Base-by-base conservation (phyloP, 2,888 invertebrate species). In the Ethmia dodecea region DNA sequence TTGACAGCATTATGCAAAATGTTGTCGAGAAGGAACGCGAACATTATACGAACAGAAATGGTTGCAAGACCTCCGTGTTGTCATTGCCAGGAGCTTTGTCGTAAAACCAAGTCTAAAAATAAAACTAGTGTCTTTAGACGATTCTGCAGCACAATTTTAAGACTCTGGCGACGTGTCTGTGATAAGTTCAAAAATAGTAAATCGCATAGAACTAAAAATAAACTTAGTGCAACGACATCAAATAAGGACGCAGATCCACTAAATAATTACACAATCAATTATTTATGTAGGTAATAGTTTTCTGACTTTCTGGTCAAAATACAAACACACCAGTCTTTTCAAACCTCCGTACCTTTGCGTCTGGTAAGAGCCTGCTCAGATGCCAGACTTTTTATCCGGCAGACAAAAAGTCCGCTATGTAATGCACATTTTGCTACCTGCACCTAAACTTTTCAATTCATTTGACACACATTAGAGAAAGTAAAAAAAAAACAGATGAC, bases 261-360 rank as follows among this genome's bases (percentile, higher is more conserved):
- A 27, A 55, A 60, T 41, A 43, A 54, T 32, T 68, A 59, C 37
- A 60, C 64, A 13, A 42, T 43, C 27, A 45, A 38, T 43, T 79
- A 79, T 60, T 49, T 78, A 69, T 68, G 80, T 81, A 74, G 64
- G 80, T 80, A 74, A 70, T 66, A n/a, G n/a, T n/a, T n/a, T n/a
- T n/a, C n/a, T n/a, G n/a, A n/a, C n/a, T n/a, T n/a, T n/a, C n/a
- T n/a, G n/a, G n/a, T n/a, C n/a, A n/a, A n/a, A n/a, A n/a, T n/a
- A n/a, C n/a, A n/a, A n/a, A n/a, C n/a, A n/a, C n/a, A n/a, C n/a
- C n/a, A n/a, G n/a, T n/a, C n/a, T n/a, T n/a, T n/a, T n/a, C n/a
- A n/a, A n/a, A n/a, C n/a, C n/a, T n/a, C n/a, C n/a, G n/a, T n/a
- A n/a, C n/a, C n/a, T n/a, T n/a, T n/a, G n/a, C n/a, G n/a, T n/a